These are phyloP conservation scores for Eclectus roratus DNA, from an alignment of 2,113 vertebrate species.

Conservation along the genomic window DNA sequence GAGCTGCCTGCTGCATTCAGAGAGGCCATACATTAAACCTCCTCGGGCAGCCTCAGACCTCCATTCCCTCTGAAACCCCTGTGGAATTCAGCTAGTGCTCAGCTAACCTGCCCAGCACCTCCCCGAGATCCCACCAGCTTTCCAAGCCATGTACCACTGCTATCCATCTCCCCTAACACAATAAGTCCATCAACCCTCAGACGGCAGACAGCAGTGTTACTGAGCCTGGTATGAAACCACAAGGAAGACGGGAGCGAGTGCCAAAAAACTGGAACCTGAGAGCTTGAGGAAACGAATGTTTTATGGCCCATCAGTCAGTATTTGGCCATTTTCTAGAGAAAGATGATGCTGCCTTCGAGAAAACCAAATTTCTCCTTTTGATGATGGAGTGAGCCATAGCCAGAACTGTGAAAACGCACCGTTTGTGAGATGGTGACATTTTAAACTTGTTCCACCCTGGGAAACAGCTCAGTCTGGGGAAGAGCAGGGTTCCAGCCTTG, in stretches of 20 bases:
- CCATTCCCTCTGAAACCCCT: not conserved
- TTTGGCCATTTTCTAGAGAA: constrained; percentile 9
- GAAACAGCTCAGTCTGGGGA: not conserved
- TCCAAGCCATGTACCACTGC: not conserved
- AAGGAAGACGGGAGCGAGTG: not conserved
- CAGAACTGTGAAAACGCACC: not conserved
- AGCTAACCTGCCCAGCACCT: not conserved
- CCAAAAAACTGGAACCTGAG: not conserved
- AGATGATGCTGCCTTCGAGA: not conserved
- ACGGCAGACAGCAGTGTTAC: not conserved
- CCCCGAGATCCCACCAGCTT: rapidly evolving
- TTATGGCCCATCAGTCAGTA: constrained; percentile 27
- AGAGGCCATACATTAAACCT: not conserved
- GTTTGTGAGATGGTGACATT: not conserved
- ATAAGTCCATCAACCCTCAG: rapidly evolving
- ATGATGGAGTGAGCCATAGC: not conserved
- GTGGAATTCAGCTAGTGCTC: not conserved
- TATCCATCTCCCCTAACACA: not conserved
- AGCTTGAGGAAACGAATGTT: not conserved
- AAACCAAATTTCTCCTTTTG: not conserved
- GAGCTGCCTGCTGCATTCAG: not conserved
- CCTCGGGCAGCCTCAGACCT: not conserved
- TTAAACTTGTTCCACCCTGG: not conserved
- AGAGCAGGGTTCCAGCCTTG: not conserved
- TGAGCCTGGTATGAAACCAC: not conserved